phyloP scores from a whole-genome alignment of 1,140 invertebrate species.

The Ctenoplectra terminalis region DNA sequence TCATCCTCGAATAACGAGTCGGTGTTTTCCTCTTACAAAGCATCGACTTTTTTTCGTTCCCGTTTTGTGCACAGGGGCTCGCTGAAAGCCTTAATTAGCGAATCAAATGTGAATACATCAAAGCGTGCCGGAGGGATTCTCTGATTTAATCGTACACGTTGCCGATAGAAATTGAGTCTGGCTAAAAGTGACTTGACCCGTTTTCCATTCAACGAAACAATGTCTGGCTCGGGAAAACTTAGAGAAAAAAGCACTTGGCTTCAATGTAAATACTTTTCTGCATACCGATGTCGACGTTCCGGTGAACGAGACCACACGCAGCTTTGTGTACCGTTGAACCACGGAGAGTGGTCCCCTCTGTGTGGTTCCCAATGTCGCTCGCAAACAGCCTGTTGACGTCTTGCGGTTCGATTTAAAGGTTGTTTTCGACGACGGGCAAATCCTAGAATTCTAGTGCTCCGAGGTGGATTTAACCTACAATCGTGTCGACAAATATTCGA shows the following conservation, averaged over 20 bases:
- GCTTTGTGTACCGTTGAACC: background rate
- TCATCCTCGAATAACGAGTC: background rate
- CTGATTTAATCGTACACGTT: background rate
- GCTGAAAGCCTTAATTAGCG: slow-evolving; percentile 3
- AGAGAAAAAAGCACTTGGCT: slow-evolving; percentile 9
- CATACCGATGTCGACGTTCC: slow-evolving; percentile 11
- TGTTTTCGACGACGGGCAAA: background rate
- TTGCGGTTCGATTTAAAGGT: slow-evolving; percentile 27
- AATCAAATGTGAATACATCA: slow-evolving; percentile 1
- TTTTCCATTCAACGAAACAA: slow-evolving; percentile 20
- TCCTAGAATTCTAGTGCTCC: background rate
- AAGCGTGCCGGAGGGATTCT: background rate
- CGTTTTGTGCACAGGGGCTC: background rate
- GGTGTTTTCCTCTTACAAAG: background rate
- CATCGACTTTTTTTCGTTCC: background rate
- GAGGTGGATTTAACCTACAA: no score
- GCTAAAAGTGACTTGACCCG: slow-evolving; percentile 34
- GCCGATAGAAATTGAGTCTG: slow-evolving; percentile 5
- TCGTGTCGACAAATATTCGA: background rate
- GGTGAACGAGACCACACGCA: background rate
- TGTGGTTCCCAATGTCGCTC: background rate
- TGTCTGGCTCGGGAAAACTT: background rate
- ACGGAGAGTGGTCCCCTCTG: slow-evolving; percentile 10
- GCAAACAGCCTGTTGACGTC: slow-evolving; percentile 16
- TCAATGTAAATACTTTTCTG: slow-evolving; percentile 29